Base-by-base conservation (phyloP, 35 echinoderm and acorn worm genomes). In the Apostichopus californicus region DNA sequence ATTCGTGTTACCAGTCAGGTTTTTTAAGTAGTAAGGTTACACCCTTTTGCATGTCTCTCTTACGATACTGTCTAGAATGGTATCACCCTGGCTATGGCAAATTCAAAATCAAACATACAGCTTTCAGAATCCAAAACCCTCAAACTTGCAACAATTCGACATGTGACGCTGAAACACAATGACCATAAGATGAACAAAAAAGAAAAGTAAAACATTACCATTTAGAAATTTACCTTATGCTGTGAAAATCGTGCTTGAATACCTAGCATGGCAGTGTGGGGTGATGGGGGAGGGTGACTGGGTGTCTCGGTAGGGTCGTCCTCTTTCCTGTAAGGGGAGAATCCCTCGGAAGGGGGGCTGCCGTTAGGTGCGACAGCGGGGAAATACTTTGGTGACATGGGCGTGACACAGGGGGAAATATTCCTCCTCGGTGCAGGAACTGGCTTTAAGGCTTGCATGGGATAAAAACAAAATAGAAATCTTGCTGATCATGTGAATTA, bases 201-300 rank as follows among this genome's bases (percentile, higher is more conserved):
- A 3, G 34, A 46, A 46, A 46, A 46, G 34, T 46, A 46, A 46
- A 46, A 46, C 34, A 3, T 46, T 46, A 46, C 34, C 34, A 3
- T 46, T 0, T 46, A 46, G 34, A 55, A 57, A 15, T 24, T 89
- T 89, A 91, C 89, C 89, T 91, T 77, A 10, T 91, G 91, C 54
- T 90, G 91, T 46, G 80, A 83, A 64, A 97, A 78, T 28, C 94
- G 94, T 54, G 95, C 92, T 52, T 95, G 92, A 56, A 98, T 91
- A 6, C 94, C 96, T 80, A 95, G 77, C 92, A 95, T 92, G 12
- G 96, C 96, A 21, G 96, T 98, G 88, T 95, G 91, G 7, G 96
- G 94, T 81, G 96, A 98, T 1, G 96, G 96, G 13, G 96, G 96
- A 66, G 96, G 96, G 55, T 98, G 96, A 66, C 93, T 92, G 18